A percentile compares a stretch with the other conserved stretches of the same genome.
phyloP scores from a whole-genome alignment of 2,113 vertebrate species.

The Loxodonta africana region DNA sequence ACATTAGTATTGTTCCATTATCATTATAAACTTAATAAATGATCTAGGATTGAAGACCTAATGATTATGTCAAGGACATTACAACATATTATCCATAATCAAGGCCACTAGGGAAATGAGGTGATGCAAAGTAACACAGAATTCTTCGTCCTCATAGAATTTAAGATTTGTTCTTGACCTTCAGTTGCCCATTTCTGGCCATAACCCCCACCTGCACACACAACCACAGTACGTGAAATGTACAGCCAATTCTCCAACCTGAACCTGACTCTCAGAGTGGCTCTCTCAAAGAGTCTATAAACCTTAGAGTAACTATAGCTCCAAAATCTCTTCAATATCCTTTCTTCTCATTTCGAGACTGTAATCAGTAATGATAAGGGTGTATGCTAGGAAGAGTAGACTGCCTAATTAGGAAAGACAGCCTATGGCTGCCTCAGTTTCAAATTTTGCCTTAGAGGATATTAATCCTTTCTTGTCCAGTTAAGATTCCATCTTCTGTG shows the following conservation, averaged over 20 bases:
- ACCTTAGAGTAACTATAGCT: not conserved
- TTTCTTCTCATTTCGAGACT: not conserved
- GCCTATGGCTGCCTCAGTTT: not conserved
- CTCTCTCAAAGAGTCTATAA: not conserved
- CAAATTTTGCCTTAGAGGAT: not conserved
- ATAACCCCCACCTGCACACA: not conserved
- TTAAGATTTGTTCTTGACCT: not conserved
- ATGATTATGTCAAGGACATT: not conserved
- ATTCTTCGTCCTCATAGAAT: not conserved
- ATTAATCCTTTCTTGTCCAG: not conserved
- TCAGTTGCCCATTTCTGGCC: not conserved
- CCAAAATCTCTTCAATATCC: not conserved
- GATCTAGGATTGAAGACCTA: not conserved
- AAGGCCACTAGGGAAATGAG: not conserved
- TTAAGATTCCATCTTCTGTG: not conserved
- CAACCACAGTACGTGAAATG: fast-evolving
- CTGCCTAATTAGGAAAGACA: not conserved
- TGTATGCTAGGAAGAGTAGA: not conserved
- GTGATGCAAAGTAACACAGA: not conserved
- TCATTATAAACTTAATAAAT: not conserved
- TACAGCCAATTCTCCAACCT: not conserved
- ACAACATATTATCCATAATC: not conserved
- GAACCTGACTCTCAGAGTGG: too few species aligned
- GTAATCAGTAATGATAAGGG: not conserved
- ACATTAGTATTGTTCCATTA: not conserved